Evolutionary conservation across 1,140 invertebrate genomes (phyloP).

Genomic region (Listronotus oregonensis): DNA sequence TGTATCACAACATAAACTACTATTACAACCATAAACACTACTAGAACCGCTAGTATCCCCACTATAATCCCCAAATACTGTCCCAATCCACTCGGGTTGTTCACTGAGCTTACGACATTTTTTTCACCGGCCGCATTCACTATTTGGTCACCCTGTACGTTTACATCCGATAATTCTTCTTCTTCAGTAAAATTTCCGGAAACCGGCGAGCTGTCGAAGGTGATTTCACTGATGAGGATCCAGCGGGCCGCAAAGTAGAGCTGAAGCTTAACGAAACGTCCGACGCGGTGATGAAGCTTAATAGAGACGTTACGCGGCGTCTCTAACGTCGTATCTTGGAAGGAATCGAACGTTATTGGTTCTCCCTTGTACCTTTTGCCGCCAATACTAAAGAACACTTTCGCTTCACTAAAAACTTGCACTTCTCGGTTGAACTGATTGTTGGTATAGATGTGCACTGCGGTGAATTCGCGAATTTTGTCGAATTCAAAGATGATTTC

Average conservation of each 20-base stretch:
- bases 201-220: slow-evolving; percentile 69
- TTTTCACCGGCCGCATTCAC: slow-evolving; percentile 39
- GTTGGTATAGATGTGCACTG: slow-evolving; percentile 80
- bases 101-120: slow-evolving; percentile 49
- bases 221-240: slow-evolving; percentile 90
- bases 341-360: slow-evolving; percentile 74
- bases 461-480: slow-evolving; percentile 84
- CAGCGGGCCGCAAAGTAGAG: slow-evolving; percentile 82
- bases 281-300: slow-evolving; percentile 81
- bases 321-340: slow-evolving; percentile 83
- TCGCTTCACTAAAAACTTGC: slow-evolving; percentile 79
- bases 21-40: slow-evolving; percentile 48
- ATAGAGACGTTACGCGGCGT: slow-evolving; percentile 81
- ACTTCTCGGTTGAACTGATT: slow-evolving; percentile 82
- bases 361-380: slow-evolving; percentile 76
- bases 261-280: slow-evolving; percentile 79
- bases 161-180: slow-evolving; percentile 40
- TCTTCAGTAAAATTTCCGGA: slow-evolving; percentile 52
- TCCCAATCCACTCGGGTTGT: slow-evolving; percentile 43
- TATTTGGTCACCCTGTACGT: slow-evolving; percentile 44
- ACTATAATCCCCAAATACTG: slow-evolving; percentile 53
- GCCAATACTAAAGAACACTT: slow-evolving; percentile 82
- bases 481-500: slow-evolving; percentile 89
- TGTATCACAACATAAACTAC: slow-evolving; percentile 48
- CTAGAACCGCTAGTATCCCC: slow-evolving; percentile 48